Base-by-base conservation (phyloP, 2,113 vertebrate genomes). In the Mus spicilegus region DNA sequence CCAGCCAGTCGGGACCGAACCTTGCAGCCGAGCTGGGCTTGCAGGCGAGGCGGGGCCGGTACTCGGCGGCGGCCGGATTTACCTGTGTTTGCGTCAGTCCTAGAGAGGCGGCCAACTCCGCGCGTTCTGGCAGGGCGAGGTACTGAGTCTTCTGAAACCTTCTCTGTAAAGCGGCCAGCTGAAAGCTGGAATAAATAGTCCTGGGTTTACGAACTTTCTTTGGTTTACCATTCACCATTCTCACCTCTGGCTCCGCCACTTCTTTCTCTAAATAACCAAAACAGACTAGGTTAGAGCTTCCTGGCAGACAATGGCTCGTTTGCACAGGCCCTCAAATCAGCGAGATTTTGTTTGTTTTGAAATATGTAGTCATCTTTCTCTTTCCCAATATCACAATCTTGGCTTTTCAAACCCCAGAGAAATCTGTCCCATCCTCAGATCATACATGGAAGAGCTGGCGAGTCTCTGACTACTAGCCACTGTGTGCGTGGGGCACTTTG, bases 71-170 rank as follows among this genome's bases (percentile, higher is more conserved):
- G 46, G 88, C 72, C 12, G 42, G 67, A 46, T 93, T 98, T 99
- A 99, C 99, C 99, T 99, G 99, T 80, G 99, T 99, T 98, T 99
- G 99, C 26, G 99, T 99, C 96, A 99, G 99, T 93, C 99, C 99
- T 97, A 99, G 97, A 1, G 99, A 99, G 26, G 99, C 99, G 0
- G 99, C 99, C 97, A 99, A 99, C 98, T 99, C 99, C 75, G 99
- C 99, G 99, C 99, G 99, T 98, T 99, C 99, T 0, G 99, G 99
- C 97, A 99, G 98, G 92, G 99, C 99, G 96, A 99, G 99, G 98
- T 99, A 99, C 98, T 99, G 99, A 54, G 99, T 99, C 99, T 99
- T 99, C 99, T 99, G 99, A 96, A 99, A 99, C 93, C 99, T 98
- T 98, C 99, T 99, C 98, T 99, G 99, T 96, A 99, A 98, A 19